These are phyloP conservation scores for Thalassaphorura encarpata DNA, from an alignment of 1,140 invertebrate species.

Conservation along the genomic window DNA sequence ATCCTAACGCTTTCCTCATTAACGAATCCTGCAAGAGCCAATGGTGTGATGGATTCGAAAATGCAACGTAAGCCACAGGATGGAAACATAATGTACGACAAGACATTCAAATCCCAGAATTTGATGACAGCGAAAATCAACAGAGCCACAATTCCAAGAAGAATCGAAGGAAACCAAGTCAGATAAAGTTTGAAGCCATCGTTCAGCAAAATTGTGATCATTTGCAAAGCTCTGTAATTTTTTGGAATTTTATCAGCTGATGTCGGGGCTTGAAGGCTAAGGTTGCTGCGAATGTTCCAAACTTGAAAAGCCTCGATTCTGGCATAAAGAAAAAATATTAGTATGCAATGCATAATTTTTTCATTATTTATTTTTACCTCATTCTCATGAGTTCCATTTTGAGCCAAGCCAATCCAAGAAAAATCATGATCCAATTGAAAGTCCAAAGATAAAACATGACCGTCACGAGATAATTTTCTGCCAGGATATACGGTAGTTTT, in stretches of 20 bases:
- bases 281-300: too few relatives aligned
- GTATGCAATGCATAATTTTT: too few relatives aligned
- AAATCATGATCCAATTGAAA: slow-evolving; percentile 10
- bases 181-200: neutral
- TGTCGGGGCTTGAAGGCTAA: too few relatives aligned
- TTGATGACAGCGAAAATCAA: neutral
- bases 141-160: slow-evolving; percentile 1
- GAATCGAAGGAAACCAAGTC: slow-evolving; percentile 3
- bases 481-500: slow-evolving; percentile 1
- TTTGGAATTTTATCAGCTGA: too few relatives aligned
- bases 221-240: neutral
- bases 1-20: neutral
- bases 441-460: neutral
- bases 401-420: slow-evolving; percentile 3
- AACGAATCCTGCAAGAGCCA: slow-evolving; percentile 1
- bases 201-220: neutral
- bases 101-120: neutral
- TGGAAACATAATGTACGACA: slow-evolving; percentile 4
- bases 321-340: too few relatives aligned
- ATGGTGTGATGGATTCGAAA: slow-evolving; percentile 6
- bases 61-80: neutral
- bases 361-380: neutral
- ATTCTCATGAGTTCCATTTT: neutral
- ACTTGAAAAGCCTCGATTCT: too few relatives aligned
- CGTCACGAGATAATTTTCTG: slow-evolving; percentile 2